Conservation (phyloP, 2,888 invertebrate species). For the Drosophila acutilabella region DNA sequence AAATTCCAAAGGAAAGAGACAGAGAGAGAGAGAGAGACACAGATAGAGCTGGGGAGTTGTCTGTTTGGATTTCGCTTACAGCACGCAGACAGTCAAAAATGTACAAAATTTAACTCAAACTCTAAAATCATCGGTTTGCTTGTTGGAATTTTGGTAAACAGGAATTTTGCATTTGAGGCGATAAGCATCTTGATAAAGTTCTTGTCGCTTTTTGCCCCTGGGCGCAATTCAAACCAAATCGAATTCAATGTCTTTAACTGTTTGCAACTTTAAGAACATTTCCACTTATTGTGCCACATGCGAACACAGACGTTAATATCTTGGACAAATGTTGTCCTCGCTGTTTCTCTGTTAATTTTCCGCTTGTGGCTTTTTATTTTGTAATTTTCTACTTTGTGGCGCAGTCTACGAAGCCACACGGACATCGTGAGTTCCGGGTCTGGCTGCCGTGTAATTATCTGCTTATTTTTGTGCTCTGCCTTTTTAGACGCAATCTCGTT, state of each 20-base stretch:
- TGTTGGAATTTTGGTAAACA: constrained; percentile 55
- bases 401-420: constrained; percentile 27
- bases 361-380: constrained; percentile 85
- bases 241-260: constrained; percentile 1
- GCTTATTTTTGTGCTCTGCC: constrained; percentile 63
- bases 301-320: constrained; percentile 17
- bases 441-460: constrained; percentile 74
- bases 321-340: constrained; percentile 18
- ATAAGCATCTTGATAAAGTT: constrained; percentile 82
- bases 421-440: constrained; percentile 40
- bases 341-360: constrained; percentile 82
- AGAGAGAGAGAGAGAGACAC: background rate
- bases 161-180: constrained; percentile 81
- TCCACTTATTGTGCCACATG: background rate
- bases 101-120: constrained; percentile 61
- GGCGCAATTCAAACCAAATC: constrained; percentile 16
- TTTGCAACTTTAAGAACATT: constrained; percentile 2
- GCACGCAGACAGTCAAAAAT: constrained; percentile 75
- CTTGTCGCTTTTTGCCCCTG: constrained; percentile 46
- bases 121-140: constrained; percentile 28
- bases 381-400: constrained; percentile 81
- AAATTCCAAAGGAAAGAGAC: constrained; percentile 24
- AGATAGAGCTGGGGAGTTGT: constrained; percentile 18
- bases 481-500: constrained; percentile 17
- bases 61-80: constrained; percentile 57